These are phyloP conservation scores for Opisthocomus hoazin DNA, from an alignment of 2,113 vertebrate genomes.

Conservation along the genomic window DNA sequence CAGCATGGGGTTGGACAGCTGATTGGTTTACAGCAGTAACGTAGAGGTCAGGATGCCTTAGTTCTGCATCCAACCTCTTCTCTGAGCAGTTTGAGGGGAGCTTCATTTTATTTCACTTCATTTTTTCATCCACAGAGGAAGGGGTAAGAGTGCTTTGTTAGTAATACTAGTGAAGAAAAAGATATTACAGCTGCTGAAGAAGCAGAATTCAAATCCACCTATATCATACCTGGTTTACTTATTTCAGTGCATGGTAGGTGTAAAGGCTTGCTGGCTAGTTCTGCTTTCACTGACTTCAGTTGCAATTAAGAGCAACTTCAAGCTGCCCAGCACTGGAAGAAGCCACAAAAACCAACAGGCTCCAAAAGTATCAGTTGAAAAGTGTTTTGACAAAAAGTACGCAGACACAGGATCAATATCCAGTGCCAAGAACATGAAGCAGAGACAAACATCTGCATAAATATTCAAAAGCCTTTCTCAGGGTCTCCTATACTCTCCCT, in stretches of 20 bases:
- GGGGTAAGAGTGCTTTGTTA: not conserved
- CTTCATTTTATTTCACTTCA: not conserved
- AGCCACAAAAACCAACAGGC: not conserved
- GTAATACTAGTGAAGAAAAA: not conserved
- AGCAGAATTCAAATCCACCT: not conserved
- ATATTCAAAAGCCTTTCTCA: not conserved
- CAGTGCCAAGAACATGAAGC: fast-evolving
- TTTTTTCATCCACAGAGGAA: not conserved
- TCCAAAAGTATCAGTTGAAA: not conserved
- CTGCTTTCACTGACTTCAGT: fast-evolving
- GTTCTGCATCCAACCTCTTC: not conserved
- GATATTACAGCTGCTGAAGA: not conserved
- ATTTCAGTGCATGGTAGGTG: not conserved
- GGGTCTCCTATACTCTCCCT: not conserved
- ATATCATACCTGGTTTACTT: not conserved
- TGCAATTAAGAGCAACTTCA: not conserved
- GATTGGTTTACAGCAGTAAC: fast-evolving
- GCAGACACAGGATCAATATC: fast-evolving
- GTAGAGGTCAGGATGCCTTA: not conserved
- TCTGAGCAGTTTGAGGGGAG: not conserved
- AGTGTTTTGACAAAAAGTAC: not conserved
- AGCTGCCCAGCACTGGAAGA: not conserved
- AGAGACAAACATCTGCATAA: not conserved
- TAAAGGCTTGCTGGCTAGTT: not conserved
- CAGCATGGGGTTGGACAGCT: fast-evolving